Base-by-base conservation (phyloP, 2,113 vertebrate species). In the Stigmatopora nigra region DNA sequence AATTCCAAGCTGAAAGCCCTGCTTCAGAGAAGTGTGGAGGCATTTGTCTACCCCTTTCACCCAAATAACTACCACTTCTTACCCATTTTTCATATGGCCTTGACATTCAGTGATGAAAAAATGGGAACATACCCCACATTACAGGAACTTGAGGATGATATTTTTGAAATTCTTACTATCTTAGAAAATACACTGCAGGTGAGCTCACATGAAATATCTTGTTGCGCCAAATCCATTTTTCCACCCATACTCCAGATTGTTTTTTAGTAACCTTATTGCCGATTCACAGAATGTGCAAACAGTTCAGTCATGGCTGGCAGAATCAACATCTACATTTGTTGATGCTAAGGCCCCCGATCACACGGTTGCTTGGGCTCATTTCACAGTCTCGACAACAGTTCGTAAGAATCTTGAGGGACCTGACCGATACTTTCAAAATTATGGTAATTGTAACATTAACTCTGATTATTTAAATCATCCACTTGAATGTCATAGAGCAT, bases 101-200 rank as follows among this genome's bases (percentile, higher is more conserved):
- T 99, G 80, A 96, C 84, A 53, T 91, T 94, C 80, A 94, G 94
- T 78, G 91, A 98, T 61, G 92, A 94, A 65, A 94, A 87, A 80
- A 96, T 97, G 88, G 92, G 94, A 67, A 95, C 96, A 76, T 95
- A 94, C 81, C 95, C 96, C 49, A 92, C 88, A 57, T 84, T 93
- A 64, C 89, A 92, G 87, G 93, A 96, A 67, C 76, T 97, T 53
- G 92, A 95, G 78, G 91, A 89, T 57, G 45, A 87, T 53, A 76
- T 98, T 80, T 82, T 95, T 53, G 88, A 88, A 68, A 83, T 93
- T 73, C 77, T 95, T 56, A 84, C 88, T 45, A 63, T 61, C 70
- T 90, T 97, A 80, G 86, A 90, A 69, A 90, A 90, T 76, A 88
- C 92, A 45, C 69, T 99, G 36, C 94, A 99, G 93, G 97, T 99